Evolutionary conservation across 2,113 vertebrate species (phyloP).

Genomic region (Cariama cristata): DNA sequence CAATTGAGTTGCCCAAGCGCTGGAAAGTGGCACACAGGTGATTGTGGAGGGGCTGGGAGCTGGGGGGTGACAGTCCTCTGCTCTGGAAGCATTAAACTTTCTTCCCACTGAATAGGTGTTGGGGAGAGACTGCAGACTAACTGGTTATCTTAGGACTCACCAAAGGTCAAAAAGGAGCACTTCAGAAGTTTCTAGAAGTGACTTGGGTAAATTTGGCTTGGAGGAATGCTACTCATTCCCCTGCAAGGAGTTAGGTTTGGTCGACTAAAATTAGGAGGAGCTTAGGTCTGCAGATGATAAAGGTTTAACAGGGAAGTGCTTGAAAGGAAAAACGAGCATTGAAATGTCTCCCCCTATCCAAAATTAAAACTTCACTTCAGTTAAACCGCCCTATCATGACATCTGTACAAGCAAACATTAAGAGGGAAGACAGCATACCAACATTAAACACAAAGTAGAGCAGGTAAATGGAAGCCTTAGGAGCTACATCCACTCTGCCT

Average conservation of each 20-base stretch:
- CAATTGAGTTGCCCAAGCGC: neutral
- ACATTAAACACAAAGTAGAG: neutral
- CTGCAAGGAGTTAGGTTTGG: neutral
- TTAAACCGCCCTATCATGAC: neutral
- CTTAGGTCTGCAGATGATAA: neutral
- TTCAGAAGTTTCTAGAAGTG: constrained; percentile 15
- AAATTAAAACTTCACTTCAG: neutral
- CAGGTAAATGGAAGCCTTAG: neutral
- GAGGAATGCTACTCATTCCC: neutral
- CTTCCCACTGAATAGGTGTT: neutral
- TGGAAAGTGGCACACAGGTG: neutral
- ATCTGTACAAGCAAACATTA: neutral
- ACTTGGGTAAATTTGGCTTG: neutral
- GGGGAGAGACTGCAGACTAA: neutral
- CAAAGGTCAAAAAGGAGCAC: neutral
- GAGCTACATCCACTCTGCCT: neutral
- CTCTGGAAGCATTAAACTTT: neutral
- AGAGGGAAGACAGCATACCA: neutral
- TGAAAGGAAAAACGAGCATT: neutral
- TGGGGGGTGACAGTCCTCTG: neutral
- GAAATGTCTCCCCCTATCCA: neutral
- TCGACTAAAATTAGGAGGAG: neutral
- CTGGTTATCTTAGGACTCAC: neutral
- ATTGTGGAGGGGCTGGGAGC: neutral
- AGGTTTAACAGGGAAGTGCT: neutral